These are phyloP conservation scores for Styela clava DNA, from an alignment of 23 tunicate species.

Conservation along the genomic window DNA sequence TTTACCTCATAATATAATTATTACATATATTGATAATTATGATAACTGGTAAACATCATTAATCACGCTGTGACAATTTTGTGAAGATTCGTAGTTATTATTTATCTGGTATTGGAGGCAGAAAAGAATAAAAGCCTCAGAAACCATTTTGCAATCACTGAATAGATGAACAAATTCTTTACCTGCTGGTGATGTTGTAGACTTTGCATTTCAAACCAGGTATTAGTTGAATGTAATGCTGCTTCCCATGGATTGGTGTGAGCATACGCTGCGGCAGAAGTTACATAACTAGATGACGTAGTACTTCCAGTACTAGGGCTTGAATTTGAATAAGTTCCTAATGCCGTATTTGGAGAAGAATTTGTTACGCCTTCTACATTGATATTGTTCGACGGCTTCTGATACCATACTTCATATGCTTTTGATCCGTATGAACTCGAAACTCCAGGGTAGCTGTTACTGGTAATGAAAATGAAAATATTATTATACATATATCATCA, in stretches of 20 bases:
- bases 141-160: too few species aligned
- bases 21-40: too few species aligned
- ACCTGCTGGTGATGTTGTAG: constrained; percentile 22
- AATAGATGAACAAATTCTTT: too few species aligned
- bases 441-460: not conserved
- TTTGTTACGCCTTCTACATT: not conserved
- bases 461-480: too few species aligned
- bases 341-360: not conserved
- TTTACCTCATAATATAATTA: too few species aligned
- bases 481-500: too few species aligned
- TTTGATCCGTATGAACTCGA: not conserved
- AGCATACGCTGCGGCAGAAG: constrained; percentile 22
- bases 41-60: too few species aligned
- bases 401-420: not conserved
- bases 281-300: constrained; percentile 6
- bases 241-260: constrained; percentile 81
- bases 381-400: not conserved
- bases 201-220: constrained; percentile 81
- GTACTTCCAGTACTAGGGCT: not conserved
- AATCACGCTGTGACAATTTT: too few species aligned
- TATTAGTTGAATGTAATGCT: constrained; percentile 63
- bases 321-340: not conserved
- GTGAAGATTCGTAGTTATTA: too few species aligned
- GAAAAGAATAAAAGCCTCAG: too few species aligned
- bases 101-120: too few species aligned